These are phyloP conservation scores for Barbus barbus DNA, from an alignment of 2,113 vertebrate genomes.

Conservation along the genomic window DNA sequence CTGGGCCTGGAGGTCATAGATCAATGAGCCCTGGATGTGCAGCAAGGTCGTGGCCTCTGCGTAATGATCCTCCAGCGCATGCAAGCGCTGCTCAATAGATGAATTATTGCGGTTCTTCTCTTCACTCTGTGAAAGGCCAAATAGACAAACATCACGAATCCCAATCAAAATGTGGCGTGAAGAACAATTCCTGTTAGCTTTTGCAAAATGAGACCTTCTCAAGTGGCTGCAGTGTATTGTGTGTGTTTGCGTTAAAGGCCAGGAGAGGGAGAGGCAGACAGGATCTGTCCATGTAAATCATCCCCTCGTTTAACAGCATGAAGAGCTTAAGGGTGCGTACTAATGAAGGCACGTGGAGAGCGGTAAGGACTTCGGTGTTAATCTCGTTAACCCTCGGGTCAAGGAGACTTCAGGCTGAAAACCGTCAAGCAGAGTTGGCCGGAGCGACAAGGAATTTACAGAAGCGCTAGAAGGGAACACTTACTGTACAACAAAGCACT, in stretches of 20 bases:
- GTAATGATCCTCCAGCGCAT: constrained; percentile 78
- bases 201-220: not conserved
- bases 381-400: constrained; percentile 74
- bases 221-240: not conserved
- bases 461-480: too few relatives aligned
- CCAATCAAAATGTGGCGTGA: not conserved
- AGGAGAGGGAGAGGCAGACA: not conserved
- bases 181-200: not conserved
- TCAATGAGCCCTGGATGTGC: constrained; percentile 81
- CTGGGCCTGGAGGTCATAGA: constrained; percentile 81
- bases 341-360: constrained; percentile 63
- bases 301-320: constrained; percentile 26
- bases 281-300: constrained; percentile 10
- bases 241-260: not conserved
- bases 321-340: constrained; percentile 57
- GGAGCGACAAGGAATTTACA: not conserved
- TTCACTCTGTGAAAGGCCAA: constrained; percentile 65
- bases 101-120: constrained; percentile 68
- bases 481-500: too few relatives aligned
- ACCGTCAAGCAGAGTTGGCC: not conserved
- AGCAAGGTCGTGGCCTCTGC: constrained; percentile 77
- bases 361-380: constrained; percentile 54
- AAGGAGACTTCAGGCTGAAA: constrained; percentile 64
- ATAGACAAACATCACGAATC: not conserved
- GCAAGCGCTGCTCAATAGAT: constrained; percentile 75